A percentile compares a stretch with the other conserved stretches of the same genome.
Conservation (phyloP, 2,113 vertebrate species). For the Columbina picui region DNA sequence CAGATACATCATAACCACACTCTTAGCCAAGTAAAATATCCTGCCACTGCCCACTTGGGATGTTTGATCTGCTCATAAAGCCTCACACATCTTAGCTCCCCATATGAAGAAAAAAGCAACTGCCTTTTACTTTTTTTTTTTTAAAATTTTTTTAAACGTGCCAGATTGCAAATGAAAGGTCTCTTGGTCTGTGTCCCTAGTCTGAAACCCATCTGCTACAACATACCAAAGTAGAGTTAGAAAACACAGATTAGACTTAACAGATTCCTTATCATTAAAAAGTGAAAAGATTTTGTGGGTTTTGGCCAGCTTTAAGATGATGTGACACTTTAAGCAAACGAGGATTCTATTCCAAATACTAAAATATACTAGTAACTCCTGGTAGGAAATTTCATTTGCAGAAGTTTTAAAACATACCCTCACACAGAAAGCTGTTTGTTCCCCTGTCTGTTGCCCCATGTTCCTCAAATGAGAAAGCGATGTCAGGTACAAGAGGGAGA, state of each 20-base stretch:
- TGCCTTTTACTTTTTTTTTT: not conserved
- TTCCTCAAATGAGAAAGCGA: not conserved
- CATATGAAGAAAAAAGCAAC: not conserved
- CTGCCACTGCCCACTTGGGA: not conserved
- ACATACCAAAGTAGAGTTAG: not conserved
- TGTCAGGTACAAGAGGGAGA: not conserved
- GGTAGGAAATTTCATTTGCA: not conserved
- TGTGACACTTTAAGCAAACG: not conserved
- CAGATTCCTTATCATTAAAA: not conserved
- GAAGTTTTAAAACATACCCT: not conserved
- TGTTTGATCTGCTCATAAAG: not conserved
- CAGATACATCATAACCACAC: rapidly evolving
- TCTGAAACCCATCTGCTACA: not conserved
- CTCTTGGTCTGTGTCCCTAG: not conserved
- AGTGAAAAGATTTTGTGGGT: not conserved
- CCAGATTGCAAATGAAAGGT: not conserved
- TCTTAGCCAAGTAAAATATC: not conserved
- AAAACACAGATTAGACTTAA: not conserved
- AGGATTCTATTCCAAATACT: not conserved
- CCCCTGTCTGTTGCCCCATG: not conserved
- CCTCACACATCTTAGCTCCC: not conserved
- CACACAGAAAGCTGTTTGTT: not conserved
- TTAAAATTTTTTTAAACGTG: not conserved
- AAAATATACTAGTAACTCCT: not conserved
- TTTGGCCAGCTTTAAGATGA: not conserved